Base-by-base conservation (phyloP, 2,113 vertebrate genomes). In the Corythornis vintsioides region DNA sequence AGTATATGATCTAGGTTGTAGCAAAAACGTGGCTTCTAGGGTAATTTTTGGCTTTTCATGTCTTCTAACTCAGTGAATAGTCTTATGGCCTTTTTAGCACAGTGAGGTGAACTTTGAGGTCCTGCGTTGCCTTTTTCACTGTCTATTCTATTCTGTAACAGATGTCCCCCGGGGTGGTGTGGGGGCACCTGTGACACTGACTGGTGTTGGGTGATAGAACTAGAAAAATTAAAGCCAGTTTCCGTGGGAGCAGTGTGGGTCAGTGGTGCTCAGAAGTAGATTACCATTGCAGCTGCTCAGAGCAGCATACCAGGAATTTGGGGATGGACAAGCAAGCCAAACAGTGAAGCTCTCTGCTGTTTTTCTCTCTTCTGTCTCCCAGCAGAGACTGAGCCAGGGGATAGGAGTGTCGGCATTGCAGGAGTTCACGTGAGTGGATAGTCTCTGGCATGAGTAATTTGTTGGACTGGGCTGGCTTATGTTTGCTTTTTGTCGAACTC, bases 381-480 rank as follows among this genome's bases (percentile, higher is more conserved):
- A 65, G 65, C 65, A 81, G 48, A 48, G 67, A 19, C 47, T 47
- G 74, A 84, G 86, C 84, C 78, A 87, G 78, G 56, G 84, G 63
- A 89, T 63, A 40, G 82, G 71, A 79, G 75, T 56, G 84, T 89
- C 77, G 94, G 86, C 64, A 7, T 89, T 83, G 87, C 75, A 93
- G 64, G 93, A 71, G 89, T 85, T 92, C 96, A 92, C 82, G 67
- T 93, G 92, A 88, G 67, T 80, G 66, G 69, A 90, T 89, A 65
- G 71, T 90, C 85, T 91, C 72, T 96, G 83, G 88, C 76, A 16
- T 70, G 78, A 90, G 40, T 94, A 93, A 92, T 94, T 89, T 89
- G 45, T 93, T 92, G 78, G 84, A 93, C 65, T n/a, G 60, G 18
- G 21, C 66, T 85, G 78, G 40, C 43, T 91, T 79, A 7, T 15